Evolutionary conservation across 1,140 invertebrate species (phyloP).

Genomic region (Stratiolaelaps scimitus): DNA sequence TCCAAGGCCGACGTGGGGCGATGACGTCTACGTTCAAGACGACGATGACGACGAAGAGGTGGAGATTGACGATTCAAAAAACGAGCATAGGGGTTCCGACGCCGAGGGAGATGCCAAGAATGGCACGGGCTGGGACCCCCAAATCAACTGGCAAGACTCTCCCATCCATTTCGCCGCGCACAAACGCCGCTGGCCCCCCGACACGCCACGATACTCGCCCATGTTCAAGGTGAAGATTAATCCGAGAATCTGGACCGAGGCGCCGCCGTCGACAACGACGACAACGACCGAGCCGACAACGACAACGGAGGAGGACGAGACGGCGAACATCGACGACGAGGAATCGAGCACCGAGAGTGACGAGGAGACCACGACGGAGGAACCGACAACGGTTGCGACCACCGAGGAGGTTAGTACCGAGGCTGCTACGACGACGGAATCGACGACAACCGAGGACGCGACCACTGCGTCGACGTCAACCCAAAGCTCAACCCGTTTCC

Average conservation of each 20-base stretch:
- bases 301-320: slow-evolving; percentile 2
- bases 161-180: slow-evolving; percentile 27
- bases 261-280: slow-evolving; percentile 13
- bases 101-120: slow-evolving; percentile 24
- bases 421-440: not conserved
- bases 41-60: slow-evolving; percentile 15
- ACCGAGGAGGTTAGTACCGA: not conserved
- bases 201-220: slow-evolving; percentile 18
- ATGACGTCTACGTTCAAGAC: not conserved
- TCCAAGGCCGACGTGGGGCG: not conserved
- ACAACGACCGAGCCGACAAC: slow-evolving; percentile 11
- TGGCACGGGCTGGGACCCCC: slow-evolving; percentile 14
- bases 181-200: slow-evolving; percentile 18
- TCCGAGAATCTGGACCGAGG: slow-evolving; percentile 22
- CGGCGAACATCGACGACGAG: not conserved
- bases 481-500: not conserved
- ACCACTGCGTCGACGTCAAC: not conserved
- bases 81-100: slow-evolving; percentile 26
- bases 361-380: slow-evolving; percentile 13
- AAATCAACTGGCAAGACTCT: slow-evolving; percentile 28
- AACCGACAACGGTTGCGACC: not conserved
- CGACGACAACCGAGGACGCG: not conserved
- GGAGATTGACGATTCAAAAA: slow-evolving; percentile 20
- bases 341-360: slow-evolving; percentile 1
- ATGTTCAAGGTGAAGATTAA: slow-evolving; percentile 21